A percentile compares a stretch with the other conserved stretches of the same genome.
Evolutionary conservation across 2,797 vertebrate species (phyloP).

Genomic region (Dicrostonyx torquatus): DNA sequence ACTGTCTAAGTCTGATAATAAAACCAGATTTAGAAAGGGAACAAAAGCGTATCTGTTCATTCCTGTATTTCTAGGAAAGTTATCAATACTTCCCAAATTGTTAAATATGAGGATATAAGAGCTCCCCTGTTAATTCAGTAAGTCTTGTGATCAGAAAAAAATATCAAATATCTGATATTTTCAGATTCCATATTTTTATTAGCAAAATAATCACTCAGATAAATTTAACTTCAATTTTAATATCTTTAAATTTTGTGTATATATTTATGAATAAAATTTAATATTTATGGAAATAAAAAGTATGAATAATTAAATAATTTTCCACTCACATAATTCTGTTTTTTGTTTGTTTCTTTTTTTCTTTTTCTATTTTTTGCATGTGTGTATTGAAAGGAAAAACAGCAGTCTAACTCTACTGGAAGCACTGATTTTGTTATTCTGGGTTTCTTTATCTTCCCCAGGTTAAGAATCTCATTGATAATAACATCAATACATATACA

Average conservation of each 20-base stretch:
- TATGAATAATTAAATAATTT: conserved; percentile 29
- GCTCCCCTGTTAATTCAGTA: conserved; percentile 3
- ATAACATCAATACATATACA: background rate
- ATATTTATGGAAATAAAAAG: conserved; percentile 19
- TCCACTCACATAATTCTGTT: background rate
- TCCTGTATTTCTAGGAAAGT: conserved; percentile 68
- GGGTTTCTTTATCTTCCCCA: conserved; percentile 57
- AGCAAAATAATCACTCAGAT: conserved; percentile 8
- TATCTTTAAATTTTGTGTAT: background rate
- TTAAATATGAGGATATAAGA: conserved; percentile 58
- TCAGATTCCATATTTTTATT: conserved; percentile 18
- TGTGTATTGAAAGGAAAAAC: background rate
- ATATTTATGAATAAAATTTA: background rate
- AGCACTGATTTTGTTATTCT: conserved; percentile 64
- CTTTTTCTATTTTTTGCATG: background rate
- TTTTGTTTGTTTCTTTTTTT: background rate
- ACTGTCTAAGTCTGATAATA: conserved; percentile 66
- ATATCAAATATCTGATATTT: background rate
- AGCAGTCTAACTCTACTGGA: conserved; percentile 54
- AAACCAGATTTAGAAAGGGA: conserved; percentile 70
- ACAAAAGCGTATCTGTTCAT: conserved; percentile 69
- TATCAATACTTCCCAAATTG: conserved; percentile 49
- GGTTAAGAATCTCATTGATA: conserved; percentile 28
- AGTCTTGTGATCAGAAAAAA: conserved; percentile 21
- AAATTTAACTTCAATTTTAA: background rate